These are phyloP conservation scores for Zaprionus gabonicus DNA, from an alignment of 1,140 invertebrate species.

Conservation along the genomic window DNA sequence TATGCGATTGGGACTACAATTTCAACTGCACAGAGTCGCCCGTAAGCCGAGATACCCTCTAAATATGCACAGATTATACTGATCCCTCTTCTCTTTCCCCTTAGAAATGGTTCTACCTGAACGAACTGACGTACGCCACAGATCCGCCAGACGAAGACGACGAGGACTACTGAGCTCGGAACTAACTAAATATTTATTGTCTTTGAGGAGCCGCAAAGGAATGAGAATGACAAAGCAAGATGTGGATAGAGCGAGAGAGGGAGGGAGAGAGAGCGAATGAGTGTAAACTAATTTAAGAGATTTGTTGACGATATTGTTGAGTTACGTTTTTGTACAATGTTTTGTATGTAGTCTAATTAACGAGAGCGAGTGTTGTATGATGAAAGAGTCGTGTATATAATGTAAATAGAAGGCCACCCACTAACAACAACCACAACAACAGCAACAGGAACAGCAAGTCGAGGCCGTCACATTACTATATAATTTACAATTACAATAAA, in stretches of 20 bases:
- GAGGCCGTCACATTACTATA: slow-evolving; percentile 63
- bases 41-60: slow-evolving; percentile 34
- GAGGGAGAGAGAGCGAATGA: not conserved
- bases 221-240: slow-evolving; percentile 24
- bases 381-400: slow-evolving; percentile 68
- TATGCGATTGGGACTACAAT: slow-evolving; percentile 88
- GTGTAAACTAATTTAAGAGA: slow-evolving; percentile 66
- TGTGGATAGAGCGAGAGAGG: not conserved
- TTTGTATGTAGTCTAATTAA: slow-evolving; percentile 71
- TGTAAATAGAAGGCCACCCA: slow-evolving; percentile 73
- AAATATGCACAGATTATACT: not conserved
- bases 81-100: not conserved
- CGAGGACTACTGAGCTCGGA: slow-evolving; percentile 76
- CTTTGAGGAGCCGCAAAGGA: slow-evolving; percentile 59
- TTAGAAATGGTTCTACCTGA: slow-evolving; percentile 86
- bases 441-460: slow-evolving; percentile 34
- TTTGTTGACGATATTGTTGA: slow-evolving; percentile 78
- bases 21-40: slow-evolving; percentile 86
- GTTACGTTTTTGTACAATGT: slow-evolving; percentile 70
- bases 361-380: slow-evolving; percentile 15
- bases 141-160: slow-evolving; percentile 86
- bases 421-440: slow-evolving; percentile 31
- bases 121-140: slow-evolving; percentile 87
- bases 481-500: slow-evolving; percentile 80
- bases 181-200: slow-evolving; percentile 74